A percentile compares a stretch with the other conserved stretches of the same genome.
Evolutionary conservation across 2,113 vertebrate species (phyloP).

Genomic region (Piprites chloris): DNA sequence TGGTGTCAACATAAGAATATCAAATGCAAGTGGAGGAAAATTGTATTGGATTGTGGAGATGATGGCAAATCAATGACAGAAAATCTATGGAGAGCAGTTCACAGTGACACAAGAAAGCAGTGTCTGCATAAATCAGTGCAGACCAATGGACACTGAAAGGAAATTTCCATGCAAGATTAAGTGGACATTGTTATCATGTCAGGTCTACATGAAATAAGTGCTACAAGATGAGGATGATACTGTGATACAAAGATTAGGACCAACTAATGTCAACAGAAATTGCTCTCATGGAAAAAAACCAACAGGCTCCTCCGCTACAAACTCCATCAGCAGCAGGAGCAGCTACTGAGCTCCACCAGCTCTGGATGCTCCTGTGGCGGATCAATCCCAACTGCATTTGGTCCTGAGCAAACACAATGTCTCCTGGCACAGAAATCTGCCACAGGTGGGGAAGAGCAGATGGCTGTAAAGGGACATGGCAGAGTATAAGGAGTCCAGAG

Average conservation of each 20-base stretch:
- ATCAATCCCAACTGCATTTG: not conserved
- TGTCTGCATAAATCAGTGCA: conserved; percentile 45
- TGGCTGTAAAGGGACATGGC: rapidly evolving
- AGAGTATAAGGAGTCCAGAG: not conserved
- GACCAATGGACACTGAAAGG: not conserved
- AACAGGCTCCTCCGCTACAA: not conserved
- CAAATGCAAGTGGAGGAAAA: conserved; percentile 44
- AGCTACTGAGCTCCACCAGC: not conserved
- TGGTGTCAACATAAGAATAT: conserved; percentile 58
- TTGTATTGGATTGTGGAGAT: conserved; percentile 49
- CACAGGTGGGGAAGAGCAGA: not conserved
- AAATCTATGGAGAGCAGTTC: conserved; percentile 60
- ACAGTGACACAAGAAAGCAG: conserved; percentile 45
- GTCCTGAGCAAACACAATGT: not conserved
- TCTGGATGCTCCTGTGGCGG: not conserved
- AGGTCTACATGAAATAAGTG: not conserved
- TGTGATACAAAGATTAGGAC: not conserved
- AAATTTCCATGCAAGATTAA: conserved; percentile 54
- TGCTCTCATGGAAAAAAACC: not conserved
- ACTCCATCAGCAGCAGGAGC: not conserved
- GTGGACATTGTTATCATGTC: conserved; percentile 14
- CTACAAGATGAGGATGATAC: conserved; percentile 2
- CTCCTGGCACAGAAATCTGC: not conserved
- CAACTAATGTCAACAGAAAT: not conserved
- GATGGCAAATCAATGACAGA: conserved; percentile 65